phyloP scores from a whole-genome alignment of 2,888 invertebrate genomes.

The Nymphalis c-album region DNA sequence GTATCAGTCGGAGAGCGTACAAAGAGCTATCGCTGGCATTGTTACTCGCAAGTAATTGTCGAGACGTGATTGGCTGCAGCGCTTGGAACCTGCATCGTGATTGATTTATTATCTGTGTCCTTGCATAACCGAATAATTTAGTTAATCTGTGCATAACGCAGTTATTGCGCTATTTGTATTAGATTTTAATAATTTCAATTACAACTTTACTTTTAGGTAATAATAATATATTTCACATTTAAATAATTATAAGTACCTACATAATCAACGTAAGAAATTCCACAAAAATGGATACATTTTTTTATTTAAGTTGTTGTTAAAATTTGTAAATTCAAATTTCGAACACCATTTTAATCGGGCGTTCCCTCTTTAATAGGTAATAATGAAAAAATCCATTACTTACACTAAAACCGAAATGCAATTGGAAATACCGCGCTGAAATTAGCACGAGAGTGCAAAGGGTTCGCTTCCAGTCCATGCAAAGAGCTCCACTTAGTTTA shows the following conservation, averaged over 20 bases:
- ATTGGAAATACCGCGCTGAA: constrained; percentile 3
- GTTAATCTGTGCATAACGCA: background rate
- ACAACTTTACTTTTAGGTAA: background rate
- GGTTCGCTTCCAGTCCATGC: constrained; percentile 13
- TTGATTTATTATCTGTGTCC: constrained; percentile 10
- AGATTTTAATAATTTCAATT: background rate
- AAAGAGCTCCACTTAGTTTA: constrained; percentile 13
- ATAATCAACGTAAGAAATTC: no score
- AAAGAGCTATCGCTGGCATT: constrained; percentile 5
- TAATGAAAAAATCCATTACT: no score
- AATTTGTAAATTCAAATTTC: no score
- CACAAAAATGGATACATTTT: no score
- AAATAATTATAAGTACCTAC: no score
- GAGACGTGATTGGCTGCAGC: constrained; percentile 9
- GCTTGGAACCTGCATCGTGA: constrained; percentile 6
- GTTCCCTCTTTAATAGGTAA: no score
- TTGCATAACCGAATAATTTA: constrained; percentile 11
- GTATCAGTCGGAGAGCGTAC: background rate
- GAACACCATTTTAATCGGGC: no score
- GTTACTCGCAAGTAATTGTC: constrained; percentile 8
- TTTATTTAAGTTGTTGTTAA: no score
- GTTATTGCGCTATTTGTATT: background rate
- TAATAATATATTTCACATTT: no score
- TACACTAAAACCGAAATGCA: background rate
- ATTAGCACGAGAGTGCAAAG: constrained; percentile 14